Base-by-base conservation (phyloP, 2,797 vertebrate species). In the Xenopus petersii region DNA sequence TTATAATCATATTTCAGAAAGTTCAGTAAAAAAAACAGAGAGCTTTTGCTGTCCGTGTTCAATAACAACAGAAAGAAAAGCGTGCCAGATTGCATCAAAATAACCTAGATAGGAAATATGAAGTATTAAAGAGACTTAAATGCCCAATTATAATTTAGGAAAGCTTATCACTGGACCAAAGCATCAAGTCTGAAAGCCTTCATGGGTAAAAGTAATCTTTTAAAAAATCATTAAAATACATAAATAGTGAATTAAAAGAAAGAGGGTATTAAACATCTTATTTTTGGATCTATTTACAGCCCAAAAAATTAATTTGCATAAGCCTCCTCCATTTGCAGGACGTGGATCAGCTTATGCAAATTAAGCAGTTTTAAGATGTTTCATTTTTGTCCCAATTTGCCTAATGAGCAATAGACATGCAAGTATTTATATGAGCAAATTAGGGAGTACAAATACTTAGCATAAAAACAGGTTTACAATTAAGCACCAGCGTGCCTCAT, bases 371-470 rank as follows among this genome's bases (percentile, higher is more conserved):
- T 79, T 79, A 79, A 79, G 71, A 79, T 70, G 77, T 79, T 67
- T 74, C 71, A 64, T 74, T 79, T 55, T 79, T 74, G 71, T 58
- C 77, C 77, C 71, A 79, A 79, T 79, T 79, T 79, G 77, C 77
- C 74, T 79, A 79, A 79, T 79, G 77, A 79, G 77, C 77, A 79
- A 79, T 74, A 70, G 71, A 74, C 77, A 79, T 79, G 71, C 77
- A 79, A 79, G 77, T 79, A 79, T 79, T 79, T 79, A 79, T 79
- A 79, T 79, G 77, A 74, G 77, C 77, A 79, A 79, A 79, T 79
- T 79, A 79, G 71, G 77, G 77, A 70, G 77, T 58, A 79, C 71
- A 79, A 79, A 79, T 79, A 79, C 77, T 74, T 79, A 79, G 77
- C 77, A 79, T 79, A 79, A 79, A 79, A 79, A 74, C 77, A 74